Conservation (phyloP, 2,888 invertebrate genomes). For the Celastrina argiolus region DNA sequence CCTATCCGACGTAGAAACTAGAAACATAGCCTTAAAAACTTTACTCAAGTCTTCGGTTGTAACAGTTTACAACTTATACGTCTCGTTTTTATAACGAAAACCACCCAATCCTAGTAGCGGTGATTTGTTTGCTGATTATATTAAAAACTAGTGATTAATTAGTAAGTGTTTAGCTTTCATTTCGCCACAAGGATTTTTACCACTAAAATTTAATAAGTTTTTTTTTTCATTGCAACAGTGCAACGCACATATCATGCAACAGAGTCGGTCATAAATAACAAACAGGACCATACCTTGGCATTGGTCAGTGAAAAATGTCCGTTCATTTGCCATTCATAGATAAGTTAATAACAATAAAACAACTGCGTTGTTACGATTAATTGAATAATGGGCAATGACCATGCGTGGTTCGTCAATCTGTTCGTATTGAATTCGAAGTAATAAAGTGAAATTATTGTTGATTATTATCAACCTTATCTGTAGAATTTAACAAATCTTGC, state of each 20-base stretch:
- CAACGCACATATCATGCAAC: too few relatives aligned
- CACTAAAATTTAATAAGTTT: too few relatives aligned
- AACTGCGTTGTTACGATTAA: conserved; percentile 3
- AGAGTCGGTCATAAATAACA: too few relatives aligned
- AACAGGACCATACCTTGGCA: background rate
- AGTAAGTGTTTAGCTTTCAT: too few relatives aligned
- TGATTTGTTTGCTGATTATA: background rate
- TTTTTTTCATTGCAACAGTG: too few relatives aligned
- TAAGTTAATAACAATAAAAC: background rate
- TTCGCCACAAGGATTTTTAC: too few relatives aligned
- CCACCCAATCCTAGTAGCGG: background rate
- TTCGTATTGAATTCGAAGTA: background rate
- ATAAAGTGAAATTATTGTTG: background rate
- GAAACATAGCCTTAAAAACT: background rate
- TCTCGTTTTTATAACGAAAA: background rate
- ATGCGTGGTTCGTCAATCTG: background rate
- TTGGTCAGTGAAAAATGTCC: background rate
- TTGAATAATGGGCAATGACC: background rate
- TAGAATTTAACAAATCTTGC: too few relatives aligned
- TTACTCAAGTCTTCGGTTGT: background rate
- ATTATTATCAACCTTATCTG: too few relatives aligned
- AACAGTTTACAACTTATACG: conserved; percentile 12
- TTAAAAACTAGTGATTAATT: too few relatives aligned
- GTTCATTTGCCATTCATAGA: background rate
- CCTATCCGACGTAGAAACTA: background rate